A percentile compares a stretch with the other conserved stretches of the same genome.
These are phyloP conservation scores for Amblyopsis rosae DNA, from an alignment of 2,113 vertebrate species.

Conservation along the genomic window DNA sequence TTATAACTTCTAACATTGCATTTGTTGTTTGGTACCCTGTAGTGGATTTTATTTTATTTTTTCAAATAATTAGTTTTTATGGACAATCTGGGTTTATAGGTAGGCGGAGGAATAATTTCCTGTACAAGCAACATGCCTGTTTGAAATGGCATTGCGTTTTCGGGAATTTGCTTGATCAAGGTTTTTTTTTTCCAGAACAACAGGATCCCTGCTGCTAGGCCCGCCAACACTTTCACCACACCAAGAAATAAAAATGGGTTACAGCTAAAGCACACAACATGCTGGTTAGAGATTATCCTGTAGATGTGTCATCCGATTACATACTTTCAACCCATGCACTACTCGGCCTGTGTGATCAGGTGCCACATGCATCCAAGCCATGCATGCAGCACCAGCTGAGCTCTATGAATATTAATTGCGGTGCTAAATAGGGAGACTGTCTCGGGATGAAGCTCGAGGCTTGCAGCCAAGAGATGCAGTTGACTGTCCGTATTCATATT, in stretches of 20 bases:
- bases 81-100: conserved; percentile 6
- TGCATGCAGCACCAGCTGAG: background rate
- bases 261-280: background rate
- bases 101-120: conserved; percentile 15
- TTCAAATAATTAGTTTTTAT: conserved; percentile 3
- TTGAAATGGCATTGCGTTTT: background rate
- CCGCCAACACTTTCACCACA: background rate
- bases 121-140: background rate
- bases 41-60: no score
- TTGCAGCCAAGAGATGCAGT: conserved; percentile 5
- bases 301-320: conserved; percentile 3
- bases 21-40: background rate
- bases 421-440: background rate
- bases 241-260: background rate
- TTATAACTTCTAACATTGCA: background rate
- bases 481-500: background rate
- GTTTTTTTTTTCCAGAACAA: background rate
- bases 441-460: background rate
- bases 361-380: background rate
- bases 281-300: background rate
- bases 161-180: background rate
- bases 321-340: background rate
- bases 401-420: conserved; percentile 20
- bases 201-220: background rate
- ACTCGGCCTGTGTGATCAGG: conserved; percentile 2